Percentiles rank a stretch among this genome's conserved stretches.
phyloP scores from a whole-genome alignment of 1,140 invertebrate species.

The Zaprionus gabonicus region DNA sequence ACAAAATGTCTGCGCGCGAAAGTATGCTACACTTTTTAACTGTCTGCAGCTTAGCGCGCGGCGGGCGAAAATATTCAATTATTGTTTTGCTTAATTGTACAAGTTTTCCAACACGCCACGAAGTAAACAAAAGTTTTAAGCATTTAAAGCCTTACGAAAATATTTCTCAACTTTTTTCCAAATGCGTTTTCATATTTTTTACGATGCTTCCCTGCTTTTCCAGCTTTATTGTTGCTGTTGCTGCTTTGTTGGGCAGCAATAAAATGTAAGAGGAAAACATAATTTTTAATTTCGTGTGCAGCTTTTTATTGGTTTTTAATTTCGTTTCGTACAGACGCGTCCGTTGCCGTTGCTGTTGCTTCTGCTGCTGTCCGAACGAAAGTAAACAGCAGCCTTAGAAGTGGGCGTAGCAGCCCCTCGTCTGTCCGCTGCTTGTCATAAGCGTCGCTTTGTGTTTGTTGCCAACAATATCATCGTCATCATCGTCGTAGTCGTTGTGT shows the following conservation, averaged over 20 bases:
- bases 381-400: conserved; percentile 78
- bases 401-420: conserved; percentile 12
- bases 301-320: conserved; percentile 82
- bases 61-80: conserved; percentile 72
- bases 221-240: conserved; percentile 31
- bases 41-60: conserved; percentile 44
- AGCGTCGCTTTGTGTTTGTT: conserved; percentile 66
- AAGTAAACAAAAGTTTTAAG: conserved; percentile 21
- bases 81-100: conserved; percentile 73
- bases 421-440: conserved; percentile 51
- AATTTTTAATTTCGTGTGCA: conserved; percentile 77
- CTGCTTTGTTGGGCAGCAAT: conserved; percentile 43
- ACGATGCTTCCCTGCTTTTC: not conserved
- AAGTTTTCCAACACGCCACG: conserved; percentile 54
- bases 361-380: conserved; percentile 47
- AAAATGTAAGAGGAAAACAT: conserved; percentile 72
- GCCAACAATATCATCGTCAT: conserved; percentile 71
- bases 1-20: not conserved
- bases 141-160: conserved; percentile 34
- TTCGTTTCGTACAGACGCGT: conserved; percentile 64
- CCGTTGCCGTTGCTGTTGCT: conserved; percentile 16
- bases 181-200: conserved; percentile 52
- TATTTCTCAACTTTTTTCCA: conserved; percentile 53
- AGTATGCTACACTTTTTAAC: conserved; percentile 57
- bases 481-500: conserved; percentile 1